These are phyloP conservation scores for Archaeoteleia sp. DNA, from an alignment of 2,888 invertebrate genomes.

Conservation along the genomic window DNA sequence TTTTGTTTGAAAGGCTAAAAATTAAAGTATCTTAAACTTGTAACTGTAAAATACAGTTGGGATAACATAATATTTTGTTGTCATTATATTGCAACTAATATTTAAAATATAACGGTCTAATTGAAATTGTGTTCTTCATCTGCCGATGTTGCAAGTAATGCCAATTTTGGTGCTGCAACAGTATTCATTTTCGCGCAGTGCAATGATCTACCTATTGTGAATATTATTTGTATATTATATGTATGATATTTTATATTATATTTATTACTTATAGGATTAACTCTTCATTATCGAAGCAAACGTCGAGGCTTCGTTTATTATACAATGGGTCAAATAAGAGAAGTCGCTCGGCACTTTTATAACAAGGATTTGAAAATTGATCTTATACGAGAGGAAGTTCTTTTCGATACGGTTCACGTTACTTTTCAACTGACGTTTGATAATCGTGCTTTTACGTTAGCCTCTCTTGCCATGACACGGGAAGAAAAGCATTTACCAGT, in stretches of 20 bases:
- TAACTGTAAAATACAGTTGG: too few relatives aligned
- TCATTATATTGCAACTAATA: too few relatives aligned
- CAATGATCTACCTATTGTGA: too few relatives aligned
- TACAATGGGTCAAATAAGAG: slow-evolving; percentile 96
- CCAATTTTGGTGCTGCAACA: too few relatives aligned
- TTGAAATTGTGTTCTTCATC: too few relatives aligned
- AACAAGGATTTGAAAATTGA: slow-evolving; percentile 96
- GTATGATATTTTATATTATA: slow-evolving; percentile 21
- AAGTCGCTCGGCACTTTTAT: slow-evolving; percentile 94
- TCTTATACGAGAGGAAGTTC: slow-evolving; percentile 88
- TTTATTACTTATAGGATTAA: slow-evolving; percentile 80
- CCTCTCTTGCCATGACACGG: slow-evolving; percentile 88
- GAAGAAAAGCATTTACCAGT: slow-evolving; percentile 93
- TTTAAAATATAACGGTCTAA: too few relatives aligned
- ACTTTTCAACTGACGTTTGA: slow-evolving; percentile 96
- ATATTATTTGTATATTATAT: background rate
- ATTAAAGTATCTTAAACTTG: too few relatives aligned
- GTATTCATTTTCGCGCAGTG: too few relatives aligned
- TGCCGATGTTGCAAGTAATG: too few relatives aligned
- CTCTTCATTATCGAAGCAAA: slow-evolving; percentile 94
- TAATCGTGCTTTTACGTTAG: slow-evolving; percentile 91
- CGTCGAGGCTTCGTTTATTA: slow-evolving; percentile 96
- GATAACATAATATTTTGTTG: too few relatives aligned
- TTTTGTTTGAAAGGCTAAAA: too few relatives aligned
- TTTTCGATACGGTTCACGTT: slow-evolving; percentile 94